These are phyloP conservation scores for Taurulus bubalis DNA, from an alignment of 2,113 vertebrate species.

Conservation along the genomic window DNA sequence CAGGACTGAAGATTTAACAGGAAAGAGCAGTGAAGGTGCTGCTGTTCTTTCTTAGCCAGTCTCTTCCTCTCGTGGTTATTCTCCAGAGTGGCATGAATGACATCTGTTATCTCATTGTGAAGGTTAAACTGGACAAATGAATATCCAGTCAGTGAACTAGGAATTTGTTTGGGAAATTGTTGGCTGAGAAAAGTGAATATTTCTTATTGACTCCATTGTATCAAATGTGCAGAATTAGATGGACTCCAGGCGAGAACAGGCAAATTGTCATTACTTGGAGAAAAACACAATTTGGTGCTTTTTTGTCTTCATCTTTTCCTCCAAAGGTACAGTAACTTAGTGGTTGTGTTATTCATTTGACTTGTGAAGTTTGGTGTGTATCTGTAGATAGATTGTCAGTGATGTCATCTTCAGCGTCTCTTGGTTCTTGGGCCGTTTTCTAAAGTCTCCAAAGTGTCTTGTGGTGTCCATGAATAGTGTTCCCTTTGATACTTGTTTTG, in stretches of 20 bases:
- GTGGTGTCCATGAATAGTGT: conserved; percentile 33
- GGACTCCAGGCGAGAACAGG: neutral
- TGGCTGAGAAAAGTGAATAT: neutral
- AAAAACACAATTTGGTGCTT: conserved; percentile 1
- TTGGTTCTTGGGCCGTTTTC: conserved; percentile 25
- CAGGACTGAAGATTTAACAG: neutral
- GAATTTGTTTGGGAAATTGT: neutral
- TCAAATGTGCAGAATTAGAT: neutral
- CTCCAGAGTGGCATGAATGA: conserved; percentile 1
- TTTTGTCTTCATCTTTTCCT: conserved; percentile 6
- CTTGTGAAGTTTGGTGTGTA: conserved; percentile 24
- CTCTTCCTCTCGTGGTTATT: neutral
- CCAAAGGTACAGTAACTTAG: neutral
- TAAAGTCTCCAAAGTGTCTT: conserved; percentile 31
- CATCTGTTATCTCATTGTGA: neutral
- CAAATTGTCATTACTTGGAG: neutral
- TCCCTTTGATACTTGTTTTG: conserved; percentile 14
- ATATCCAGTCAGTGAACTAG: neutral
- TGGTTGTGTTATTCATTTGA: conserved; percentile 2
- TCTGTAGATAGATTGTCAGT: conserved; percentile 17
- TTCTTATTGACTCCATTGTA: neutral
- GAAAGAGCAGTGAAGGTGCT: conserved; percentile 27
- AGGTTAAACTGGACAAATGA: conserved; percentile 14
- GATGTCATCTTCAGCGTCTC: conserved; percentile 12
- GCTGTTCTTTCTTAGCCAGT: conserved; percentile 9